Evolutionary conservation across 2,797 vertebrate genomes (phyloP).

Genomic region (Chaunax sp.): DNA sequence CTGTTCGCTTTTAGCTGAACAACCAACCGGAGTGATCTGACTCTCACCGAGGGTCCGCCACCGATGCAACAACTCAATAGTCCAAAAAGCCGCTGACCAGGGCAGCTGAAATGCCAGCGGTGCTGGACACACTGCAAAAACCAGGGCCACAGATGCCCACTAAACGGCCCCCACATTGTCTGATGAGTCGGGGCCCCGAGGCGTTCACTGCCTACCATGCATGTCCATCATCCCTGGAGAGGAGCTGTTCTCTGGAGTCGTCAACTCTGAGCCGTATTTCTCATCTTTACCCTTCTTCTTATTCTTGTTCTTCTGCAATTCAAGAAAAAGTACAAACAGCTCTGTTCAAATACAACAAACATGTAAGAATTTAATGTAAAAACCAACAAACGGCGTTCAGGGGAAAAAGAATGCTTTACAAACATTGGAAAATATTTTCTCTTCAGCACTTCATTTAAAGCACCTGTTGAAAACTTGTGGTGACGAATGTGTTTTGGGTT

Average conservation of each 20-base stretch:
- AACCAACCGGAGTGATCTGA: too few relatives aligned
- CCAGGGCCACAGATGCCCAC: too few relatives aligned
- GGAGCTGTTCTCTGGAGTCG: conserved; percentile 98
- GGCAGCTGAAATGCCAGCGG: too few relatives aligned
- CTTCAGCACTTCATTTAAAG: background rate
- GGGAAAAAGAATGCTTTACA: background rate
- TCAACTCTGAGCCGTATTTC: conserved; percentile 96
- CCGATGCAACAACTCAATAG: too few relatives aligned
- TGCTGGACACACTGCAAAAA: too few relatives aligned
- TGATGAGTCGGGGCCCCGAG: too few relatives aligned
- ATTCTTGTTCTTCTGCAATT: conserved; percentile 92
- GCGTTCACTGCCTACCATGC: conserved; percentile 87
- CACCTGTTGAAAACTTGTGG: background rate
- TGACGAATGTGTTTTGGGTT: background rate
- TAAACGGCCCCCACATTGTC: too few relatives aligned
- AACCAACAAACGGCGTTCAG: background rate
- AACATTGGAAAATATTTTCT: background rate
- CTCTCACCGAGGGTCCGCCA: too few relatives aligned
- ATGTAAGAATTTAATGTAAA: background rate
- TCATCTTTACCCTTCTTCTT: conserved; percentile 99
- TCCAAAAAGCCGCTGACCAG: too few relatives aligned
- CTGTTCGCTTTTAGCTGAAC: too few relatives aligned
- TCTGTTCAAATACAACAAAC: background rate
- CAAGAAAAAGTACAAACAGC: background rate
- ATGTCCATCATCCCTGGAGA: conserved; percentile 99